These are phyloP conservation scores for mouse (Mus musculus) DNA, from an alignment of 2,113 vertebrate species.

Conservation along the genomic window GRCm39 chr1:75376501-75377000, in stretches of 20 bases:
- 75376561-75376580: slow-evolving; percentile 59
- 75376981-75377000: slow-evolving; percentile 84
- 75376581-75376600: slow-evolving; percentile 60
- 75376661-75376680: slow-evolving; percentile 58
- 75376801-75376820: slow-evolving; percentile 66
- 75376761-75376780: slow-evolving; percentile 64
- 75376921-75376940: slow-evolving; percentile 49
- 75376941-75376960: slow-evolving; percentile 65
- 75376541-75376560: slow-evolving; percentile 73
- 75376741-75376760: slow-evolving; percentile 2
- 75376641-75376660: slow-evolving; percentile 68
- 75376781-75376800: slow-evolving; percentile 67
- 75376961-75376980: slow-evolving; percentile 71
- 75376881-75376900: slow-evolving; percentile 61
- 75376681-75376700: slow-evolving; percentile 48
- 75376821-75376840: slow-evolving; percentile 71
- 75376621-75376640: slow-evolving; percentile 71
- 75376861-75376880: slow-evolving; percentile 51
- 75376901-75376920: slow-evolving; percentile 80
- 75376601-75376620: not conserved
- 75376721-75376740: slow-evolving; percentile 65
- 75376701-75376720: not conserved
- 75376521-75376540: slow-evolving; percentile 68
- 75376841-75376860: slow-evolving; percentile 71
- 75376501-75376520: slow-evolving; percentile 71